Conservation (phyloP, 2,113 vertebrate genomes). For the Agapornis roseicollis region DNA sequence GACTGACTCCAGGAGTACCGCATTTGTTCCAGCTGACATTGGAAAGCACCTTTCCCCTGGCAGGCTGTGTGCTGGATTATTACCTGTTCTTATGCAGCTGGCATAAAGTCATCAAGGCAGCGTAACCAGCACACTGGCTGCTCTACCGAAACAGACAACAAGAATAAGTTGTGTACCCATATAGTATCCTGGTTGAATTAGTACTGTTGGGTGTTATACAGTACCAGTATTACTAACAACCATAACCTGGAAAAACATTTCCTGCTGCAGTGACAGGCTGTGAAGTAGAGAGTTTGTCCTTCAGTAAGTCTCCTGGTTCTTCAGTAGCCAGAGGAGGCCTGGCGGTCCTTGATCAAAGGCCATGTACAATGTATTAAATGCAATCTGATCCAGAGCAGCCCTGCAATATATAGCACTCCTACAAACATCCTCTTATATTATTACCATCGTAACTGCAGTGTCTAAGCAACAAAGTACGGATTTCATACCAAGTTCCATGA, state of each 20-base stretch:
- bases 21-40: background rate
- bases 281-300: background rate
- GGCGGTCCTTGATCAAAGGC: background rate
- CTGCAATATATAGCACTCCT: background rate
- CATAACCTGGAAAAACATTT: background rate
- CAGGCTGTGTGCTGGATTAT: background rate
- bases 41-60: background rate
- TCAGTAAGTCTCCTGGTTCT: background rate
- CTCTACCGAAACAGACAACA: background rate
- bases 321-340: background rate
- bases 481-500: background rate
- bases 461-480: background rate
- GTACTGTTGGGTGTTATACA: background rate
- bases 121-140: background rate
- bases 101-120: background rate
- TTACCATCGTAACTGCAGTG: background rate
- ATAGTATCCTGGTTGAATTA: background rate
- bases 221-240: background rate
- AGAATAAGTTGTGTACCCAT: background rate
- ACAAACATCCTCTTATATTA: slow-evolving; percentile 28
- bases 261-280: background rate
- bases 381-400: background rate
- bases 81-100: background rate
- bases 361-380: background rate
- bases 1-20: background rate